Base-by-base conservation (phyloP, 1,140 invertebrate species). In the Drosophila equinoxialis region DNA sequence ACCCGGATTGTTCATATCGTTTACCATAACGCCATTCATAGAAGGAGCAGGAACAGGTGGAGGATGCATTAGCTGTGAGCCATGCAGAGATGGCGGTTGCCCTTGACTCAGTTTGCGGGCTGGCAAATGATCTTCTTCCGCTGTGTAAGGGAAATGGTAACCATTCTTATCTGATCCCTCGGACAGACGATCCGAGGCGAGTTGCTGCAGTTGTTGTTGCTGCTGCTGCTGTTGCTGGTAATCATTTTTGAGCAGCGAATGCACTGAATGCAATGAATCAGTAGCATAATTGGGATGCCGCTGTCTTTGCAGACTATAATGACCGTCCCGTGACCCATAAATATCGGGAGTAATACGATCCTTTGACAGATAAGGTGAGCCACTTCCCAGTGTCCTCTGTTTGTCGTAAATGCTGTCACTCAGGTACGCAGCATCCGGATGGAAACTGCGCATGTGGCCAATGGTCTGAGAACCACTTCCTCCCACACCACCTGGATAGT, bases 111-210 rank as follows among this genome's bases (percentile, higher is more conserved):
- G 77, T 61, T 94, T 94, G 11, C 93, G 92, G 2, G 93, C 93
- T 6, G 93, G 82, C 11, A 94, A 90, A 61, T 94, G 93, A 68
- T 94, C 93, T 69, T 94, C 94, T 65, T 94, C 92, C 3, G 93
- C 94, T 33, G 95, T 96, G 77, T 96, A 96, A 0, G 96, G 96
- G 78, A 96, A 96, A 60, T 95, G 91, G 91, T 96, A 97, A 92
- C 96, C 96, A 76, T 96, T 96, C 61, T 95, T 95, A 48, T 96
- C 96, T 1, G 96, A 96, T 1, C 94, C 93, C 68, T 96, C 96
- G 0, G 95, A 96, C 89, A 94, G 93, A 13, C 94, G 91, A 71
- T 95, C 95, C 13, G 90, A 94, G 64, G 93, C 26, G 3, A 39
- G 37, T 11, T 39, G 37, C 37, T 13, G 94, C 90, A 90, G 94